phyloP scores from a whole-genome alignment of 2,888 invertebrate species.

The Folsomia candida region DNA sequence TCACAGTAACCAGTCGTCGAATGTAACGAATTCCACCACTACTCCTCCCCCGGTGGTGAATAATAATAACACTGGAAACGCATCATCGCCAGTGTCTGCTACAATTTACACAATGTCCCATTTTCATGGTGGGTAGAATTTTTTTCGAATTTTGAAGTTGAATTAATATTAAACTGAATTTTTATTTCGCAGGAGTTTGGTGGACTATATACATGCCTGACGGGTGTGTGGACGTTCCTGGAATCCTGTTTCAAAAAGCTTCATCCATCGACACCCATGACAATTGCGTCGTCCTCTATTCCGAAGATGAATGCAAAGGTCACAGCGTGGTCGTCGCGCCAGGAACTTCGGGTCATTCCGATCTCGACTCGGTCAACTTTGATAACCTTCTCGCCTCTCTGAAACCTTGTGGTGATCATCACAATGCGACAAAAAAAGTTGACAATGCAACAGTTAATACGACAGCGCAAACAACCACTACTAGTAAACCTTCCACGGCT shows the following conservation, averaged over 20 bases:
- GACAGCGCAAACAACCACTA: too few species aligned
- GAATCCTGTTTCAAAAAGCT: slow-evolving; percentile 24
- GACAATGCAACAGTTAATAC: too few species aligned
- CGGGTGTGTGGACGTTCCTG: slow-evolving; percentile 29
- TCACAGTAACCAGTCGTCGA: too few species aligned
- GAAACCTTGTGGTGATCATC: background rate
- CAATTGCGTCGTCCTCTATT: slow-evolving; percentile 28
- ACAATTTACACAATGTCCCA: slow-evolving; percentile 1
- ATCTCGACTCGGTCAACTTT: slow-evolving; percentile 28
- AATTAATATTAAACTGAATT: background rate
- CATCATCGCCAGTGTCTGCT: background rate
- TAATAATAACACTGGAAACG: too few species aligned
- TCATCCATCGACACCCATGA: slow-evolving; percentile 37
- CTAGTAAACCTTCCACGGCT: too few species aligned
- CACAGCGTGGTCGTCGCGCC: slow-evolving; percentile 24
- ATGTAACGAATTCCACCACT: too few species aligned
- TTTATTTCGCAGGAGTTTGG: slow-evolving; percentile 20
- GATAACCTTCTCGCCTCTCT: slow-evolving; percentile 15
- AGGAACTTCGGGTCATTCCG: slow-evolving; percentile 29
- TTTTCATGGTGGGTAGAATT: background rate
- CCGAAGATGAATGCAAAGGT: slow-evolving; percentile 25
- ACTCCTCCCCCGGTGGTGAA: too few species aligned
- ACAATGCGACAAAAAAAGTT: background rate
- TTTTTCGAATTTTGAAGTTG: background rate
- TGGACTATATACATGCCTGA: slow-evolving; percentile 18